These are phyloP conservation scores for Cyprinodon variegatus DNA, from an alignment of 2,113 vertebrate species.

Conservation along the genomic window DNA sequence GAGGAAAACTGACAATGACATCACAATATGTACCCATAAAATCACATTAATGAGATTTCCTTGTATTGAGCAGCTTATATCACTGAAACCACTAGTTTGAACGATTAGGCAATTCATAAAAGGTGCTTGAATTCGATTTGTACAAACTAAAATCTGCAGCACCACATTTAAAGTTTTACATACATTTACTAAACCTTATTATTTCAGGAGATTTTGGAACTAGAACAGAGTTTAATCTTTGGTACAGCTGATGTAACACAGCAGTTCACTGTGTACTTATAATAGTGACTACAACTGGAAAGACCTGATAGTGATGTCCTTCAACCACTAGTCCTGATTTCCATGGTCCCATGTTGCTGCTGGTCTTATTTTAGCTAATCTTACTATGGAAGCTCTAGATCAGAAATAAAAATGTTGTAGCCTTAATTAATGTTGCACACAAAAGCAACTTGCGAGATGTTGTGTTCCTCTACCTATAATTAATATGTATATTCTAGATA, in stretches of 20 bases:
- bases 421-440: background rate
- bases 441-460: background rate
- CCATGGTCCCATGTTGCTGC: background rate
- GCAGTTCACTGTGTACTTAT: too few species aligned
- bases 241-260: too few species aligned
- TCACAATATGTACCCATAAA: too few species aligned
- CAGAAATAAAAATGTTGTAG: background rate
- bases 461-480: background rate
- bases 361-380: too few species aligned
- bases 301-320: too few species aligned
- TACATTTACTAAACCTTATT: background rate
- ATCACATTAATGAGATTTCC: too few species aligned
- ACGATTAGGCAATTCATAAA: too few species aligned
- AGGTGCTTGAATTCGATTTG: background rate
- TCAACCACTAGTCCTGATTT: background rate
- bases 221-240: background rate
- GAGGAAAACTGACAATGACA: background rate
- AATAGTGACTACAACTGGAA: too few species aligned
- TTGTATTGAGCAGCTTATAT: too few species aligned
- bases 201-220: background rate
- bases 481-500: background rate
- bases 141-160: background rate
- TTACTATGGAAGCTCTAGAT: background rate
- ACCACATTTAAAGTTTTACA: background rate
- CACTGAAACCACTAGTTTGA: too few species aligned